These are phyloP conservation scores for Ceratina australensis DNA, from an alignment of 1,140 invertebrate genomes.

Conservation along the genomic window DNA sequence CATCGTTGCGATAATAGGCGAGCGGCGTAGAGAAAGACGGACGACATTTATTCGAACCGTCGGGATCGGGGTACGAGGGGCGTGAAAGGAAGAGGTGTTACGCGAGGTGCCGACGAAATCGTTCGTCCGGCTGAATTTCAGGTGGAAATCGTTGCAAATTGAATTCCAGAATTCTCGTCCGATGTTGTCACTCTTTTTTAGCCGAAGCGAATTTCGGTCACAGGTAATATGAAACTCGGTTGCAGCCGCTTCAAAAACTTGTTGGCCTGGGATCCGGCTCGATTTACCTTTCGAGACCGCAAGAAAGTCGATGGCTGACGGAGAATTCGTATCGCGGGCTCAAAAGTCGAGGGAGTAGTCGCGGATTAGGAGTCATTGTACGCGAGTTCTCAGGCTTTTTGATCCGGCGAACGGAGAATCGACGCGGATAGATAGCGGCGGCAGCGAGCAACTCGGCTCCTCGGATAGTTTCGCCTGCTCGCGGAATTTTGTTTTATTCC, in stretches of 20 bases:
- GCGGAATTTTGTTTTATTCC: neutral
- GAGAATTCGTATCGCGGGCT: conserved; percentile 32
- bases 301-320: conserved; percentile 46
- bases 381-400: conserved; percentile 30
- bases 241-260: conserved; percentile 21
- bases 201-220: conserved; percentile 44
- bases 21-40: neutral
- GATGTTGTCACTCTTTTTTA: conserved; percentile 25
- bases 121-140: neutral
- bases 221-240: conserved; percentile 41
- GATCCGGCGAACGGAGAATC: neutral
- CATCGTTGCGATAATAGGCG: conserved; percentile 27
- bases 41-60: neutral
- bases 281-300: conserved; percentile 53
- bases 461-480: neutral
- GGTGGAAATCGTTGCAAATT: conserved; percentile 18
- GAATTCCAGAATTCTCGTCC: conserved; percentile 25
- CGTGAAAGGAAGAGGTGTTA: too few relatives aligned
- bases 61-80: rapidly evolving
- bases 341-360: conserved; percentile 17
- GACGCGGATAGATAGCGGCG: too few relatives aligned
- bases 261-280: conserved; percentile 47
- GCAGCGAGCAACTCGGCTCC: neutral
- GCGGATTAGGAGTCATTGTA: conserved; percentile 35
- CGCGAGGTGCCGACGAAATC: neutral